Conservation (phyloP, 37 sponge, comb jelly and placozoan species). For the Cladorhizidae sp. region DNA sequence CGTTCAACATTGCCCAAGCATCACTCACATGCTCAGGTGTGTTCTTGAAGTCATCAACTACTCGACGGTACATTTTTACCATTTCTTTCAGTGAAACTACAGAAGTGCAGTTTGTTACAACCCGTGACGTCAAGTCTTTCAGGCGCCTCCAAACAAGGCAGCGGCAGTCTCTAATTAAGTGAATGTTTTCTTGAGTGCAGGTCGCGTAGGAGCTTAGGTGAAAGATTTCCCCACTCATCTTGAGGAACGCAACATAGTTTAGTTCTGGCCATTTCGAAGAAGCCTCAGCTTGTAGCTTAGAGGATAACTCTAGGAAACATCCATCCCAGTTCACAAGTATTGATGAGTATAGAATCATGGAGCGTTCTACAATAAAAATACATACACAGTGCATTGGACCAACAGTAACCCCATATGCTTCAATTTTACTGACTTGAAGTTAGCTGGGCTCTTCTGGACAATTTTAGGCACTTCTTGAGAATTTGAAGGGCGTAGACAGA, state of each 20-base stretch:
- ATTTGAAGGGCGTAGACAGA: constrained; percentile 8
- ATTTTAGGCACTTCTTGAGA: constrained; percentile 4
- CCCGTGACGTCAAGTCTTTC: background rate
- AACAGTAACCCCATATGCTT: too few species aligned
- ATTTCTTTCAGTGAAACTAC: background rate
- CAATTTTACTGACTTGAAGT: background rate
- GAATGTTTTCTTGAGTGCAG: background rate
- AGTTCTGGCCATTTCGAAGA: constrained; percentile 6
- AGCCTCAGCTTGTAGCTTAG: background rate
- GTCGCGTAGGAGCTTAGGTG: background rate
- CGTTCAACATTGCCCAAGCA: background rate
- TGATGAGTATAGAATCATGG: background rate
- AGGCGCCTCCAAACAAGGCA: background rate
- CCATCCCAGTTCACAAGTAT: background rate
- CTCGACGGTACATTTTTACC: background rate
- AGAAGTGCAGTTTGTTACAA: background rate
- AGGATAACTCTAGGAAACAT: background rate
- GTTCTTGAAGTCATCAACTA: background rate
- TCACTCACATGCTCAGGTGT: too few species aligned
- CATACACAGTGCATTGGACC: too few species aligned
- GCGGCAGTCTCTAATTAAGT: background rate
- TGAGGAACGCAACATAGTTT: background rate
- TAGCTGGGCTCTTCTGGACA: background rate
- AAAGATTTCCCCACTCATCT: background rate
- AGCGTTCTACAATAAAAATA: too few species aligned